These are phyloP conservation scores for Limosa lapponica DNA, from an alignment of 2,797 vertebrate species.

Conservation along the genomic window DNA sequence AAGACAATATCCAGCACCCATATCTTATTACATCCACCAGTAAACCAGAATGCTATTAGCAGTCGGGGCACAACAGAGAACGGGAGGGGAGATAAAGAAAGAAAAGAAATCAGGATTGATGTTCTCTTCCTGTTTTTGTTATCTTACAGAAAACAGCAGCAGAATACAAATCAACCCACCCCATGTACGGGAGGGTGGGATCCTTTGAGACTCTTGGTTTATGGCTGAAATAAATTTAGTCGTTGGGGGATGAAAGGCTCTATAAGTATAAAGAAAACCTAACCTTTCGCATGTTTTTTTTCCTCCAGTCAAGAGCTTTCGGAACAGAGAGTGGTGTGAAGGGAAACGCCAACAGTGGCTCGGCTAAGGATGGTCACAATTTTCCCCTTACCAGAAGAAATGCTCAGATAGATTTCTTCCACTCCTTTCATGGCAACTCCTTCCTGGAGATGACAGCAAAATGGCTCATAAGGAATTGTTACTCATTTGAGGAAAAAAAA, in stretches of 20 bases:
- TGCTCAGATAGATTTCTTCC: not conserved
- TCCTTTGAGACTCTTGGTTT: not conserved
- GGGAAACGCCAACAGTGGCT: not conserved
- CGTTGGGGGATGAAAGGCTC: not conserved
- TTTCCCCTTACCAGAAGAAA: not conserved
- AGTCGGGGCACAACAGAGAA: constrained; percentile 48
- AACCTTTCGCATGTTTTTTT: not conserved
- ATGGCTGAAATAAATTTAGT: constrained; percentile 10
- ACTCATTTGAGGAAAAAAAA: not conserved
- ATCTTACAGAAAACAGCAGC: constrained; percentile 43
- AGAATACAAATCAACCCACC: constrained; percentile 63
- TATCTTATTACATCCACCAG: constrained; percentile 50
- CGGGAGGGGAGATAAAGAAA: constrained; percentile 49
- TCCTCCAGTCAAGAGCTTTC: not conserved
- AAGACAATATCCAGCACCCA: constrained; percentile 22
- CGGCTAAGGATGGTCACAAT: not conserved
- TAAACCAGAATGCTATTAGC: constrained; percentile 58
- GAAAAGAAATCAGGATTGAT: constrained; percentile 57
- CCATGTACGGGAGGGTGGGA: not conserved
- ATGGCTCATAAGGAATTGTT: not conserved
- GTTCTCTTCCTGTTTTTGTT: constrained; percentile 65
- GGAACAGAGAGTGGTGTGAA: not conserved
- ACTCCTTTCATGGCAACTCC: not conserved
- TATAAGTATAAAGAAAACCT: not conserved
- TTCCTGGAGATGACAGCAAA: not conserved